These are phyloP conservation scores for Scaptomyza polygonia DNA, from an alignment of 2,888 invertebrate species.

Conservation along the genomic window DNA sequence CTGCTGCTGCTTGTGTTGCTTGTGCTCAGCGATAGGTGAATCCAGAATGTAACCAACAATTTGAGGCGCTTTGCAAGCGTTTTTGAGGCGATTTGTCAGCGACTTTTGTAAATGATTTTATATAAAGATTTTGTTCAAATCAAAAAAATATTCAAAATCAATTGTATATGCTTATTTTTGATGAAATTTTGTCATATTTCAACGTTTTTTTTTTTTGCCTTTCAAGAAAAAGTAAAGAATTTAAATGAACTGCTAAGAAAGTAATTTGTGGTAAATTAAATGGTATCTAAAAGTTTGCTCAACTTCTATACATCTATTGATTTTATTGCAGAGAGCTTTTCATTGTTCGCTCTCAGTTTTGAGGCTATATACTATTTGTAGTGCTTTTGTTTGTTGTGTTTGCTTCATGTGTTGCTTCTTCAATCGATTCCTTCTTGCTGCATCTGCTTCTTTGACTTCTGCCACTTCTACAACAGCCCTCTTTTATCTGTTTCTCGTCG, in stretches of 20 bases:
- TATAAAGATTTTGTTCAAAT: no score
- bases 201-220: no score
- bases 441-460: constrained; percentile 28
- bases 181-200: no score
- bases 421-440: constrained; percentile 19
- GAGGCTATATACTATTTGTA: constrained; percentile 24
- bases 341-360: constrained; percentile 27
- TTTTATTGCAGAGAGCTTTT: constrained; percentile 15
- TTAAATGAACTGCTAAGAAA: no score
- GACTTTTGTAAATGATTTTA: background rate
- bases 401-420: constrained; percentile 41
- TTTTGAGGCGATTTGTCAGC: background rate
- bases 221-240: no score
- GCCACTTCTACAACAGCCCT: constrained; percentile 20
- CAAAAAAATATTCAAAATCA: no score
- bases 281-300: background rate
- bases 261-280: no score
- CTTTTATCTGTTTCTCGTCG: constrained; percentile 42
- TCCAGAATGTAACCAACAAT: constrained; percentile 4
- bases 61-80: constrained; percentile 19
- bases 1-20: constrained; percentile 8
- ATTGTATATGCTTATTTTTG: no score
- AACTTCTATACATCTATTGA: constrained; percentile 20
- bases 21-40: constrained; percentile 39
- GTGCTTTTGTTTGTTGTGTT: background rate